A percentile compares a stretch with the other conserved stretches of the same genome.
These are phyloP conservation scores for Cyanistes caeruleus DNA, from an alignment of 2,113 vertebrate species.

Conservation along the genomic window DNA sequence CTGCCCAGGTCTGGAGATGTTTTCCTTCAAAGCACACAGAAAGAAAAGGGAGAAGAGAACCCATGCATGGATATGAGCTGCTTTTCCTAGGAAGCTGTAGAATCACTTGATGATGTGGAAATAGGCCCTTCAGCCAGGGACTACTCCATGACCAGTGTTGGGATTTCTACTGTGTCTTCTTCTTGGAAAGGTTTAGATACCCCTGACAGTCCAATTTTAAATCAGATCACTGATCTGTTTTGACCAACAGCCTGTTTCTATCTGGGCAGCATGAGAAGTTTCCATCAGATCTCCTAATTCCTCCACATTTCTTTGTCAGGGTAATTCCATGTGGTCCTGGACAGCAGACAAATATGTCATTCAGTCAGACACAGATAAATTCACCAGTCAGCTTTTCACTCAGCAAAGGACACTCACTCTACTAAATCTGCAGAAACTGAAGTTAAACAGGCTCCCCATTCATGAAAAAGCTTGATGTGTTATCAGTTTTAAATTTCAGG, in stretches of 20 bases:
- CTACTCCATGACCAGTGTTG: too few species aligned
- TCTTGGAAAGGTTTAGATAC: background rate
- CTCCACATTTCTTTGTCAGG: background rate
- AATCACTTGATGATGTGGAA: background rate
- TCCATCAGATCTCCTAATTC: background rate
- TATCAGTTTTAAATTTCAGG: background rate
- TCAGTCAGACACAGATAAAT: background rate
- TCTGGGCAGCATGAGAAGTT: background rate
- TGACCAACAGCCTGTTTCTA: background rate
- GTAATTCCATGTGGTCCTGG: background rate
- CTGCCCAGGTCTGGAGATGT: too few species aligned
- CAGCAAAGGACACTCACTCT: background rate
- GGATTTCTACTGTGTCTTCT: background rate
- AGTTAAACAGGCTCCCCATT: background rate
- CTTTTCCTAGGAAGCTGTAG: background rate
- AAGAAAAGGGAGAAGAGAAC: background rate
- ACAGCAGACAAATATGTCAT: background rate
- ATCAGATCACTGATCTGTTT: background rate
- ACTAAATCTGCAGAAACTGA: background rate
- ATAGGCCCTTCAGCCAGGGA: background rate
- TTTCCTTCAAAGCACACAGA: background rate
- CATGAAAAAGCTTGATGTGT: background rate
- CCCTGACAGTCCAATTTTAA: background rate
- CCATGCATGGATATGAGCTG: background rate
- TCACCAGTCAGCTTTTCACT: background rate